Conservation (phyloP, 2,113 vertebrate species). For the Halichoerus grypus region DNA sequence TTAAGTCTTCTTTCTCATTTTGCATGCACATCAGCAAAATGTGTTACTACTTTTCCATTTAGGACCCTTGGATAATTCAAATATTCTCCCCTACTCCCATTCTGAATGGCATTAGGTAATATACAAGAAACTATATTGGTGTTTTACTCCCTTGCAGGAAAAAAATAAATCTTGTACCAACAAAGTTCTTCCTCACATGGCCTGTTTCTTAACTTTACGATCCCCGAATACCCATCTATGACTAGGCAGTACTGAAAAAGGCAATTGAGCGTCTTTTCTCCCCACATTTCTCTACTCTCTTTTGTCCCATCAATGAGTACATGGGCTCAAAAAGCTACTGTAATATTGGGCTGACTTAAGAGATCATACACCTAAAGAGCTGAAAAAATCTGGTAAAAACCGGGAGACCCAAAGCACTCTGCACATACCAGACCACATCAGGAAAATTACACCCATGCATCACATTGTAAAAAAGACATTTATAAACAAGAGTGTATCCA, state of each 20-base stretch:
- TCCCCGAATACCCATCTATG: background rate
- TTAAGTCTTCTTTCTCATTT: background rate
- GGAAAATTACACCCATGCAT: background rate
- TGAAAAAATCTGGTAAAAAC: background rate
- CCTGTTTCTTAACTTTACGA: background rate
- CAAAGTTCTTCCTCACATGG: background rate
- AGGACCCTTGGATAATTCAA: background rate
- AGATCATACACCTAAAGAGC: background rate
- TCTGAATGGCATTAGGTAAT: constrained; percentile 22
- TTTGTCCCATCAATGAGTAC: background rate
- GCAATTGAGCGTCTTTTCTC: background rate
- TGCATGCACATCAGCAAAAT: background rate
- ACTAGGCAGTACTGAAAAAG: background rate
- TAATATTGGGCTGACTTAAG: background rate
- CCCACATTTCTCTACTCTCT: background rate
- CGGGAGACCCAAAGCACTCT: background rate
- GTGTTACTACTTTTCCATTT: background rate
- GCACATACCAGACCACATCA: background rate
- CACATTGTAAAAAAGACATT: background rate
- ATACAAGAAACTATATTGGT: background rate
- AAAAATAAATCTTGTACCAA: background rate
- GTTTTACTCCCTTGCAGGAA: background rate
- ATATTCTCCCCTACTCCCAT: background rate
- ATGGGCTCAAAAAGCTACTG: background rate
- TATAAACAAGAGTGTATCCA: background rate